Base-by-base conservation (phyloP, 1,140 invertebrate genomes). In the Leptopilina clavipes region DNA sequence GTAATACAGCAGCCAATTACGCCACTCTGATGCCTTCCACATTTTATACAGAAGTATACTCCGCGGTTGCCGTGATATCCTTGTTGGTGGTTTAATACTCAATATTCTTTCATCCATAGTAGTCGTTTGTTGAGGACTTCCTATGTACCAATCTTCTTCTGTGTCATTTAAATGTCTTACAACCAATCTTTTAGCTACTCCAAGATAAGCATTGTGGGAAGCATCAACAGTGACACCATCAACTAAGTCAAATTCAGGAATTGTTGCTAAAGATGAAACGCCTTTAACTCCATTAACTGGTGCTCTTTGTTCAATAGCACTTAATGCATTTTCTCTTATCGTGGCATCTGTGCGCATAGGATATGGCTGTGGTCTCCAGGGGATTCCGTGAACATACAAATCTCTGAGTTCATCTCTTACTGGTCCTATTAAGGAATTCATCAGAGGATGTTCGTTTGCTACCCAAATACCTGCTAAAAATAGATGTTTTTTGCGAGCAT, bases 11-110 rank as follows among this genome's bases (percentile, higher is more conserved):
- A 78, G 9, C 22, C 40, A 73, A n/a, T 75, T 78, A 54, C 73
- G 40, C 48, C 65, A 72, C 43, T 79, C 78, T 3, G 78, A 48
- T 0, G 72, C 74, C 48, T 76, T 79, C 78, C 78, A 76, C 37
- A 48, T 59, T 19, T 44, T 0, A 31, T 19, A 54, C 12, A 48
- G 6, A 0, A 43, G 17, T 1, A 76, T 40, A 1, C 7, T 17
- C 0, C 71, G 52, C 45, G 72, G 18, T 31, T 65, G 70, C 14
- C 77, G 44, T 14, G 74, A 79, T 8, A 76, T 45, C 43, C 74
- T 43, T 43, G n/a, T 76, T 1, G 56, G 72, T 18, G 52, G 10
- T 65, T 48, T 54, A 12, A 79, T 79, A 48, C 12, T 40, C 12
- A 22, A 18, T 7, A 79, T 2, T 74, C 25, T 70, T 3, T 54